Evolutionary conservation across 2,113 vertebrate species (phyloP).

Genomic region (Albula goreensis): DNA sequence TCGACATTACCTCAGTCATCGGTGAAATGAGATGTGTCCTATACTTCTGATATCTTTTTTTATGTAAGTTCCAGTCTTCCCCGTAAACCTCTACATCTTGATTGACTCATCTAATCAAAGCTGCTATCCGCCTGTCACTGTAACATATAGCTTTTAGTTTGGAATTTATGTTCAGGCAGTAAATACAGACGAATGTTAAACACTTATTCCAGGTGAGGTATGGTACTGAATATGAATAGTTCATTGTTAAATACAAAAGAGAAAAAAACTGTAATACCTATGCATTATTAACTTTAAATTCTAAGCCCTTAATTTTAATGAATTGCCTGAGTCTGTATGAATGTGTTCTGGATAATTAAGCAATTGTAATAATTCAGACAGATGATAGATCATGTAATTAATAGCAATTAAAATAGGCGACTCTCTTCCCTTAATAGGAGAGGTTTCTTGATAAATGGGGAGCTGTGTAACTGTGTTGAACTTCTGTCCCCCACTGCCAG

Average conservation of each 20-base stretch:
- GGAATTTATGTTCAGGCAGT: background rate
- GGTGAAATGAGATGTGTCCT: background rate
- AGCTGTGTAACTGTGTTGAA: background rate
- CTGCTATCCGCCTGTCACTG: background rate
- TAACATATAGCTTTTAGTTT: background rate
- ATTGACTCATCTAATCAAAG: background rate
- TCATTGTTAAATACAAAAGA: slow-evolving; percentile 6
- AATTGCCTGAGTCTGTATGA: slow-evolving; percentile 18
- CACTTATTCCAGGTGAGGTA: background rate
- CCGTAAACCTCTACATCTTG: too few species aligned
- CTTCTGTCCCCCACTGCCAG: slow-evolving; percentile 12
- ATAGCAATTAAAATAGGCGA: slow-evolving; percentile 13
- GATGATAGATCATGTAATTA: slow-evolving; percentile 16
- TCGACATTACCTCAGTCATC: background rate
- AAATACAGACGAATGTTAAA: background rate
- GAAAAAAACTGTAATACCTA: background rate
- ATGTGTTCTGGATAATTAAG: slow-evolving; percentile 16
- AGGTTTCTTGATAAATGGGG: background rate
- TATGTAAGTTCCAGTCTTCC: background rate
- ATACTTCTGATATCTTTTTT: background rate
- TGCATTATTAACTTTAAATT: slow-evolving; percentile 10
- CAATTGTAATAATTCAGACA: slow-evolving; percentile 21
- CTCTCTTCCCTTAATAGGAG: background rate
- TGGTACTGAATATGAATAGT: background rate
- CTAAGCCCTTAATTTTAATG: slow-evolving; percentile 4